phyloP scores from a whole-genome alignment of 1,140 invertebrate genomes.

The Cherax quadricarinatus region DNA sequence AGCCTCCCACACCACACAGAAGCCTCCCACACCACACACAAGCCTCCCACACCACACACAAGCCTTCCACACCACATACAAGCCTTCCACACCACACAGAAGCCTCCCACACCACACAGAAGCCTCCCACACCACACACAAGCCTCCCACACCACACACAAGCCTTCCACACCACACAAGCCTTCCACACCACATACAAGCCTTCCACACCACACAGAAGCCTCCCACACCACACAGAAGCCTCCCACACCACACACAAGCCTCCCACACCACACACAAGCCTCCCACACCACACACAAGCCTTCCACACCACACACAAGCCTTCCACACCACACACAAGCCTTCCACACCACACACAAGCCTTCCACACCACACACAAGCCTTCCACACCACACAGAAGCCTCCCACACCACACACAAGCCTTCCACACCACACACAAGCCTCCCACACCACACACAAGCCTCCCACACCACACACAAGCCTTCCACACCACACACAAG shows the following conservation, averaged over 20 bases:
- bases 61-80: not conserved
- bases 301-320: not conserved
- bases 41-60: too few relatives aligned
- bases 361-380: not conserved
- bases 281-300: not conserved
- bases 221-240: not conserved
- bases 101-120: too few relatives aligned
- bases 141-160: too few relatives aligned
- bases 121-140: too few relatives aligned
- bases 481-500: not conserved
- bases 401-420: too few relatives aligned
- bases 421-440: too few relatives aligned
- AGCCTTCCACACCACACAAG: too few relatives aligned
- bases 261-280: not conserved
- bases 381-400: too few relatives aligned
- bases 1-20: not conserved
- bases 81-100: not conserved
- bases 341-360: not conserved
- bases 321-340: not conserved
- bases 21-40: not conserved
- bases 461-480: too few relatives aligned
- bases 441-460: not conserved
- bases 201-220: too few relatives aligned
- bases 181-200: too few relatives aligned
- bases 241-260: too few relatives aligned